Conservation (phyloP, 1,140 invertebrate genomes). For the Cyrtorhinus lividipennis region DNA sequence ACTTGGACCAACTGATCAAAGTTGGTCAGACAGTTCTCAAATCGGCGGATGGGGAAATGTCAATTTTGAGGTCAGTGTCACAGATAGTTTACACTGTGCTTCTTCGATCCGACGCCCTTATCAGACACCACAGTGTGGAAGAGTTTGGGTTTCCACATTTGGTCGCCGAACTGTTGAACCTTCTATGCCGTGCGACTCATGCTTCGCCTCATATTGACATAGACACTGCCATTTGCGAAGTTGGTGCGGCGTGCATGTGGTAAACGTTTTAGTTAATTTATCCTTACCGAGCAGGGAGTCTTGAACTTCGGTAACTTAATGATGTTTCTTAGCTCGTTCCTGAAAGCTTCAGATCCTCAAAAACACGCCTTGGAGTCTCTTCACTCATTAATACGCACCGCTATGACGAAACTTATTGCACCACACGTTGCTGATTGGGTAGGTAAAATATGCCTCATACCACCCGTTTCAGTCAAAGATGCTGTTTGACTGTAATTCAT, state of each 20-base stretch:
- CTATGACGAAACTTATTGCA: not conserved
- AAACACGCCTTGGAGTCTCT: not conserved
- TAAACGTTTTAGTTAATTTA: not conserved
- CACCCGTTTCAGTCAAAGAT: no score
- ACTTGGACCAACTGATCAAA: not conserved
- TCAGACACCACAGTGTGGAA: not conserved
- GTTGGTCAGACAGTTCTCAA: not conserved
- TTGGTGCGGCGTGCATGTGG: not conserved
- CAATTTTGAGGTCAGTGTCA: not conserved
- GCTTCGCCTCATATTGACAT: not conserved
- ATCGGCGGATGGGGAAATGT: not conserved
- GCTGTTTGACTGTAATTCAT: no score
- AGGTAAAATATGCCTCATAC: no score
- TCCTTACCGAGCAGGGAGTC: no score
- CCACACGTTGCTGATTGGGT: not conserved
- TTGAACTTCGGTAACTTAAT: no score
- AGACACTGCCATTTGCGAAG: not conserved
- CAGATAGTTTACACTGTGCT: not conserved
- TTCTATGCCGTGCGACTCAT: not conserved
- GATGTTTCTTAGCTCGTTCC: not conserved
- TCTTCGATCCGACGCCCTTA: not conserved
- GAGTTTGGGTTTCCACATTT: not conserved
- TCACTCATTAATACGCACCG: not conserved
- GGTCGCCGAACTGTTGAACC: not conserved
- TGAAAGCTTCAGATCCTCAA: not conserved